phyloP scores from a whole-genome alignment of 2,888 invertebrate species.

The Gnatocerus cornutus region DNA sequence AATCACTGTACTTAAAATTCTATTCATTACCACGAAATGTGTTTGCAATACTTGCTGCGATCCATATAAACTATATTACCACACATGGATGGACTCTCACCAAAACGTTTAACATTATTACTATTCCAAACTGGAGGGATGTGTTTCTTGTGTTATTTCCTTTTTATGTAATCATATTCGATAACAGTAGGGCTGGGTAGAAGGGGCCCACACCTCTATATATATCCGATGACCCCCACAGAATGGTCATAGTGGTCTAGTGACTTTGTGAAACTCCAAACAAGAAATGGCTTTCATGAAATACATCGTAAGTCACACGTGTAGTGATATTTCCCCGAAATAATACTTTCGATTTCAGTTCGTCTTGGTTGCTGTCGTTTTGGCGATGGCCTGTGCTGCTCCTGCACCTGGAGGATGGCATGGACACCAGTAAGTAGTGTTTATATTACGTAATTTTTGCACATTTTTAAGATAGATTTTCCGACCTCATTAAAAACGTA shows the following conservation, averaged over 20 bases:
- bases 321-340: slow-evolving; percentile 23
- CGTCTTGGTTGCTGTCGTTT: slow-evolving; percentile 49
- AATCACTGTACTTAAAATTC: background rate
- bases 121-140: slow-evolving; percentile 44
- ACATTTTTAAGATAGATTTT: background rate
- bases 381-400: slow-evolving; percentile 51
- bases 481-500: too few relatives aligned
- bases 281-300: slow-evolving; percentile 56
- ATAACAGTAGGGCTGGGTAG: slow-evolving; percentile 49
- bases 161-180: slow-evolving; percentile 48
- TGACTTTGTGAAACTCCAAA: slow-evolving; percentile 55
- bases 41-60: slow-evolving; percentile 1
- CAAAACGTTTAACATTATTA: slow-evolving; percentile 22
- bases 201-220: slow-evolving; percentile 42
- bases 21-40: background rate
- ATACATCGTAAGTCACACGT: slow-evolving; percentile 54
- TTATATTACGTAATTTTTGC: background rate
- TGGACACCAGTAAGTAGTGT: slow-evolving; percentile 55
- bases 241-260: slow-evolving; percentile 46
- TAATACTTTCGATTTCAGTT: slow-evolving; percentile 46
- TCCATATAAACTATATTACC: slow-evolving; percentile 54
- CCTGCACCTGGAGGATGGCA: slow-evolving; percentile 54
- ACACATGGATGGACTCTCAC: slow-evolving; percentile 56
- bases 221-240: slow-evolving; percentile 14
- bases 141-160: slow-evolving; percentile 40